Evolutionary conservation across 2,797 vertebrate genomes (phyloP).

Genomic region (Trachops cirrhosus): DNA sequence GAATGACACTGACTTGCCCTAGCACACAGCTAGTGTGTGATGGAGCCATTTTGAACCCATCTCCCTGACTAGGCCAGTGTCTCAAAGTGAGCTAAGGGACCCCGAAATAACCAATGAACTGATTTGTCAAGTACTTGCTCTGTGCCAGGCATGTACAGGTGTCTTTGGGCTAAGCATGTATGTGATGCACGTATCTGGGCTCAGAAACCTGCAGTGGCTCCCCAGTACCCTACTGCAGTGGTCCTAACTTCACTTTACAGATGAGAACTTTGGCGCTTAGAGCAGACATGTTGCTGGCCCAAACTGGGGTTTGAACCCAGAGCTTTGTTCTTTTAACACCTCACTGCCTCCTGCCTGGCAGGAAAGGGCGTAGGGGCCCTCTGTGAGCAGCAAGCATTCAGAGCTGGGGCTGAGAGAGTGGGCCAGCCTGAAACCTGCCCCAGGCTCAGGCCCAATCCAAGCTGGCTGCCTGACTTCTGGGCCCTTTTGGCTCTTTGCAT

Average conservation of each 20-base stretch:
- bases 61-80: background rate
- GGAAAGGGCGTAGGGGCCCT: background rate
- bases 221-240: background rate
- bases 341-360: background rate
- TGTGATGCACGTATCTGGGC: background rate
- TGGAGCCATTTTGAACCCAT: background rate
- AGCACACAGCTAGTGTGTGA: background rate
- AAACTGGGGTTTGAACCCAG: background rate
- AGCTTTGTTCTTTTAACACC: background rate
- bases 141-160: background rate
- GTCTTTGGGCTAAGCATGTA: background rate
- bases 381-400: background rate
- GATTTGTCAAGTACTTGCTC: background rate
- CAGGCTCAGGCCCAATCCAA: background rate
- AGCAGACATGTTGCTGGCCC: background rate
- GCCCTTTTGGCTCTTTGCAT: background rate
- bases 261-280: background rate
- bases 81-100: background rate
- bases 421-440: background rate
- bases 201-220: background rate
- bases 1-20: background rate
- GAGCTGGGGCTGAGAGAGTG: background rate
- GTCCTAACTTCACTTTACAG: background rate
- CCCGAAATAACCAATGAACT: background rate
- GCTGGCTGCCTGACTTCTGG: background rate